Conservation (phyloP, 2,113 vertebrate genomes). For the Phalacrocorax brasilianus region DNA sequence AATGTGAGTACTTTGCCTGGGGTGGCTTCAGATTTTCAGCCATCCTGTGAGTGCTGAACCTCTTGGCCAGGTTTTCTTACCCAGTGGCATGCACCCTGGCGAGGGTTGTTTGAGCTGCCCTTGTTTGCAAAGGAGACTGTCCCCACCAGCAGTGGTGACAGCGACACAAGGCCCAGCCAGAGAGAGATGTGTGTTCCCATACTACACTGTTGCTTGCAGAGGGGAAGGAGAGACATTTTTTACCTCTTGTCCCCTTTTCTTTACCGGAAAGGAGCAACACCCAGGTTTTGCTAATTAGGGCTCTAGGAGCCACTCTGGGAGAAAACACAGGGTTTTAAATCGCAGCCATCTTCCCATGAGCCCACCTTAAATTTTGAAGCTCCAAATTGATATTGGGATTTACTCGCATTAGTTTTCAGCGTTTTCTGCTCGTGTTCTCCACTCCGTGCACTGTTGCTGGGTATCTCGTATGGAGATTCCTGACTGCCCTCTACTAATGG, state of each 20-base stretch:
- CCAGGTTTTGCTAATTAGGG: neutral
- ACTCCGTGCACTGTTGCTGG: neutral
- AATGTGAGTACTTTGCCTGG: neutral
- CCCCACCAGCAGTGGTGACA: neutral
- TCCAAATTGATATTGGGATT: neutral
- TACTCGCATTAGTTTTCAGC: neutral
- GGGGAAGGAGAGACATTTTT: neutral
- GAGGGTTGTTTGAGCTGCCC: neutral
- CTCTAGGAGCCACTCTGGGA: neutral
- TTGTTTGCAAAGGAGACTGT: neutral
- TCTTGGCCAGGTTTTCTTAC: neutral
- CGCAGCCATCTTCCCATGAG: neutral
- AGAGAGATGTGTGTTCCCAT: neutral
- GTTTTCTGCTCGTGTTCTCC: neutral
- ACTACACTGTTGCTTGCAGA: neutral
- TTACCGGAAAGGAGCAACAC: neutral
- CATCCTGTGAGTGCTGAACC: neutral
- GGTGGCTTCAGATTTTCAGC: neutral
- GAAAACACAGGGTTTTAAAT: neutral
- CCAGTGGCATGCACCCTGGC: rapidly evolving
- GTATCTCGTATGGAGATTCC: neutral
- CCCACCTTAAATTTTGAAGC: neutral
- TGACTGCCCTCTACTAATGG: neutral
- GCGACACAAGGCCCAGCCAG: neutral
- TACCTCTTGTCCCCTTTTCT: neutral